Percentiles rank a stretch among this genome's conserved stretches.
These are phyloP conservation scores for Carapus acus DNA, from an alignment of 2,797 vertebrate species.

Conservation along the genomic window DNA sequence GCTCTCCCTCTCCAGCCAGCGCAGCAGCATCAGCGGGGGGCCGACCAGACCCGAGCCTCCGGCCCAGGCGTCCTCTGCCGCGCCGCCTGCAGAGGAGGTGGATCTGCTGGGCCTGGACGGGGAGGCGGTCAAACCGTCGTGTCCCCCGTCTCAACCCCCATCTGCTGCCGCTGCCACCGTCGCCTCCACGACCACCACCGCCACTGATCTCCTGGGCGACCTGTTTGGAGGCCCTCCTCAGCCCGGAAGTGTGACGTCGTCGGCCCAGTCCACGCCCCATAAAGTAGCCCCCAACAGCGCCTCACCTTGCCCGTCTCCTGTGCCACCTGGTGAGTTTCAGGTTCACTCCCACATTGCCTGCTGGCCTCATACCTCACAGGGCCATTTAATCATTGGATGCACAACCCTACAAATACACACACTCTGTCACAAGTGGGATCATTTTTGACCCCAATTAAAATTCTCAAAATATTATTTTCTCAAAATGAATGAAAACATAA, in stretches of 20 bases:
- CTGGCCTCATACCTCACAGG: too few species aligned
- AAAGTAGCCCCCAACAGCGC: conserved; percentile 75
- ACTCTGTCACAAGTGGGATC: too few species aligned
- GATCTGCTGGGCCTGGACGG: conserved; percentile 89
- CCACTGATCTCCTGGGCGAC: conserved; percentile 89
- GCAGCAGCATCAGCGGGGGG: conserved; percentile 78
- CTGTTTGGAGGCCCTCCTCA: conserved; percentile 80
- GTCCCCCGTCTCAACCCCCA: conserved; percentile 71
- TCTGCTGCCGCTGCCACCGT: conserved; percentile 75
- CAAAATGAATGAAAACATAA: too few species aligned
- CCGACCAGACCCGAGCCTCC: conserved; percentile 71
- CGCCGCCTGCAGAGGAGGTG: conserved; percentile 74
- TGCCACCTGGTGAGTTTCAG: conserved; percentile 58
- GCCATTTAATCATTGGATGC: too few species aligned
- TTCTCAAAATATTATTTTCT: too few species aligned
- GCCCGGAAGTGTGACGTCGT: conserved; percentile 73
- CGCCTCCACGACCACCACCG: too few species aligned
- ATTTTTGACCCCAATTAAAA: too few species aligned
- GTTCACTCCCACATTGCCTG: too few species aligned
- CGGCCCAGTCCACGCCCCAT: conserved; percentile 87
- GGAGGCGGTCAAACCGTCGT: conserved; percentile 66
- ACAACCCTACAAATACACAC: too few species aligned
- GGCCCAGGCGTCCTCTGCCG: conserved; percentile 42
- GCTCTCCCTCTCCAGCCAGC: conserved; percentile 93
- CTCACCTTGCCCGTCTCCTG: conserved; percentile 83